Evolutionary conservation across 2,888 invertebrate genomes (phyloP).

Genomic region (Fragum fragum): DNA sequence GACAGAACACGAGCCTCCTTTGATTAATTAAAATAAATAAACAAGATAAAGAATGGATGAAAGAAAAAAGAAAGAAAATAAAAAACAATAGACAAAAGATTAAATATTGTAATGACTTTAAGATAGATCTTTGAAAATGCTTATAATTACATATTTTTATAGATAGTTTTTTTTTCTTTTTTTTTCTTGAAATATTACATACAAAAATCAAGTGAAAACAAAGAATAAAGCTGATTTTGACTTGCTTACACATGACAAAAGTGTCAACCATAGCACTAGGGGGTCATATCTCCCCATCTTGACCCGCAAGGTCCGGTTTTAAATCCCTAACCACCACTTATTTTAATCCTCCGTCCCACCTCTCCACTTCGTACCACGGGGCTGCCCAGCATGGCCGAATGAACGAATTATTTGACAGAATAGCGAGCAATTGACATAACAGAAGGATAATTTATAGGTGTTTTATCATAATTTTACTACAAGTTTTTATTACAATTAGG

Average conservation of each 20-base stretch:
- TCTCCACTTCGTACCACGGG: not conserved
- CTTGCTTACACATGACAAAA: not conserved
- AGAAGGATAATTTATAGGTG: not conserved
- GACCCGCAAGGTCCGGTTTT: not conserved
- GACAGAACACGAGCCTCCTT: too few relatives aligned
- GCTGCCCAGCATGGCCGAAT: not conserved
- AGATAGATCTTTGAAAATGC: too few relatives aligned
- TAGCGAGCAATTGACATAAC: not conserved
- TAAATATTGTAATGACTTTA: too few relatives aligned
- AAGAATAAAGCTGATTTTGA: too few relatives aligned
- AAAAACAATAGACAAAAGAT: too few relatives aligned
- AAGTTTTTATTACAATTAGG: not conserved
- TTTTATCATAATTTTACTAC: conserved; percentile 10
- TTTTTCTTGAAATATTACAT: too few relatives aligned
- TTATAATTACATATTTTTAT: too few relatives aligned
- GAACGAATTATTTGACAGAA: not conserved
- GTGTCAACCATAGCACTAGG: not conserved
- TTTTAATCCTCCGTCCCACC: not conserved
- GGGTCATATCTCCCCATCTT: conserved; percentile 7
- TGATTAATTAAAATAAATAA: too few relatives aligned
- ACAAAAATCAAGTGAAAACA: too few relatives aligned
- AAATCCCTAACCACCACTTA: not conserved
- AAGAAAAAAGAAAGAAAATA: too few relatives aligned
- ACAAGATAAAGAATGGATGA: too few relatives aligned
- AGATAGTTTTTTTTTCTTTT: too few relatives aligned